These are phyloP conservation scores for Dascillus cervinus DNA, from an alignment of 2,888 invertebrate genomes.

Conservation along the genomic window DNA sequence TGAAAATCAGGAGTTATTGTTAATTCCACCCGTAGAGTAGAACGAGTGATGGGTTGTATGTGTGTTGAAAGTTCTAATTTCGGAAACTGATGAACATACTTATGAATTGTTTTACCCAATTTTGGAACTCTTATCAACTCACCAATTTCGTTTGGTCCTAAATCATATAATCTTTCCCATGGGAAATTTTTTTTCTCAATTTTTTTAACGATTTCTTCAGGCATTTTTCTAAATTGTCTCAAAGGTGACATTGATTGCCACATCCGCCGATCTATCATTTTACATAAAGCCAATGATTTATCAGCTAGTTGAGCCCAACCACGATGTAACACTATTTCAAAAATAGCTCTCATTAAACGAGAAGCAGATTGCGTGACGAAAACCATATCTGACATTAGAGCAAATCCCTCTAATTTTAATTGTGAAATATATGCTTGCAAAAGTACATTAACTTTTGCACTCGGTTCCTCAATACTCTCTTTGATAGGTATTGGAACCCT, in stretches of 20 bases:
- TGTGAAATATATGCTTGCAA: conserved; percentile 98
- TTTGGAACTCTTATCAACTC: conserved; percentile 88
- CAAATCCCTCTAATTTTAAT: conserved; percentile 95
- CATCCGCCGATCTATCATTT: conserved; percentile 98
- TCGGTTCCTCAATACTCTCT: conserved; percentile 96
- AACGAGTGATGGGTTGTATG: conserved; percentile 93
- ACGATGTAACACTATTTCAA: conserved; percentile 83
- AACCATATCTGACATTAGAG: conserved; percentile 98
- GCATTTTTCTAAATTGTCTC: conserved; percentile 95
- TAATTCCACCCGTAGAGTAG: conserved; percentile 88
- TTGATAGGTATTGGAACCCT: conserved; percentile 98
- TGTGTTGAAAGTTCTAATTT: conserved; percentile 93
- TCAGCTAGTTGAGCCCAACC: conserved; percentile 98
- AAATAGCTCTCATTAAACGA: conserved; percentile 90
- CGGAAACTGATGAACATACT: conserved; percentile 94
- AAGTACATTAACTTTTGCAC: conserved; percentile 93
- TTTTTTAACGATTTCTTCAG: conserved; percentile 92
- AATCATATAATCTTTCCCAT: conserved; percentile 90
- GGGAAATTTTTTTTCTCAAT: conserved; percentile 97
- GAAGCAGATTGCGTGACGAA: conserved; percentile 97
- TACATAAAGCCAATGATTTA: conserved; percentile 90
- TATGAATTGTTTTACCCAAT: conserved; percentile 90
- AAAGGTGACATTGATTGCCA: conserved; percentile 99
- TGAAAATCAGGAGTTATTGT: conserved; percentile 98
- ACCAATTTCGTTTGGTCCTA: conserved; percentile 95